Conservation (phyloP, 2,797 vertebrate genomes). For the Mormyrus proboscirostris region DNA sequence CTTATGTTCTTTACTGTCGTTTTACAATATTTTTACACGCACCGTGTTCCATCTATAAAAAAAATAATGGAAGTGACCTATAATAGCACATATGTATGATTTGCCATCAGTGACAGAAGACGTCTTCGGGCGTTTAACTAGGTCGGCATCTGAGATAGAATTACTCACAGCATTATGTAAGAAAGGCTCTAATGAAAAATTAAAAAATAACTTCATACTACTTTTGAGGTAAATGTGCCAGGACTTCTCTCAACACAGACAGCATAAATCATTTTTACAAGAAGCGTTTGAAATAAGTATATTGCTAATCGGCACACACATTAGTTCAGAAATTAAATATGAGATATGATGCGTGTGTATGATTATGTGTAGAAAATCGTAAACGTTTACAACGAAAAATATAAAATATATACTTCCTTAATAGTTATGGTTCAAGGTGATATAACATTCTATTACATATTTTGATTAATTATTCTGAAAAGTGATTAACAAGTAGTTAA, state of each 20-base stretch:
- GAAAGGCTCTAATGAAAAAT: background rate
- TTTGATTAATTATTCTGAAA: background rate
- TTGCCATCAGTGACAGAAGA: background rate
- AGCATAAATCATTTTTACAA: background rate
- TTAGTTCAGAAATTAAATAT: background rate
- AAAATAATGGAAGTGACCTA: background rate
- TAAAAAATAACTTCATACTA: background rate
- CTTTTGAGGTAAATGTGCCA: background rate
- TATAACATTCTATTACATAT: background rate
- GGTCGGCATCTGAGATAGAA: background rate
- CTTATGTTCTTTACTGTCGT: background rate
- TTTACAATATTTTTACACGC: background rate
- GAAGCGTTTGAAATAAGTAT: background rate
- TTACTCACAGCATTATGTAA: slow-evolving; percentile 3
- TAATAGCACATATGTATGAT: background rate
- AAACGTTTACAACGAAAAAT: background rate
- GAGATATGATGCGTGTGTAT: background rate
- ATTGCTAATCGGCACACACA: background rate
- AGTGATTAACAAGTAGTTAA: background rate
- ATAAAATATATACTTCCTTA: background rate
- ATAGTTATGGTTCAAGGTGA: background rate
- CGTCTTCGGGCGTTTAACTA: background rate
- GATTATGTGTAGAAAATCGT: background rate
- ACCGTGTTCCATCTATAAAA: background rate
- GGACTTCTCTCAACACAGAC: background rate